Base-by-base conservation (phyloP, 2,888 invertebrate genomes). In the Pyrochroa serraticornis region DNA sequence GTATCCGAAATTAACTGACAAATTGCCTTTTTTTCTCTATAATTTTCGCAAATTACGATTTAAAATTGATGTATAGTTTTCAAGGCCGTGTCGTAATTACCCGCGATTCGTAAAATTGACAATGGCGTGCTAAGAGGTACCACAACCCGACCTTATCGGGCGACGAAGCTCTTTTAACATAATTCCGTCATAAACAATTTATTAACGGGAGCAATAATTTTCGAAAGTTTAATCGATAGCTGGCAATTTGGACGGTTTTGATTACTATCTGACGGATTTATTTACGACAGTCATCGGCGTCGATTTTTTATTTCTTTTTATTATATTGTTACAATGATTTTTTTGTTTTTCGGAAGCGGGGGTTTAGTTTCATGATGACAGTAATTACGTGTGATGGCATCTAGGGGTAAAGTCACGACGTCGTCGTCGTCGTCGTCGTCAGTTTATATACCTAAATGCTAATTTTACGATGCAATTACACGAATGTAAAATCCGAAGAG, bases 51-150 rank as follows among this genome's bases (percentile, higher is more conserved):
- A n/a, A n/a, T n/a, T n/a, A n/a, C n/a, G n/a, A n/a, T n/a, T n/a
- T n/a, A n/a, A n/a, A n/a, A n/a, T n/a, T n/a, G n/a, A n/a, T n/a
- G n/a, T n/a, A n/a, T n/a, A 22, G 22, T 22, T 22, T 22, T 5
- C 5, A 22, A 22, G 22, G 5, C 22, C 22, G 3, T 3, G 22
- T 22, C 22, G 2, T 22, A 22, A 22, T 22, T 2, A 3, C 2
- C 3, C 22, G 22, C 22, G 22, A 22, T 22, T 22, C 22, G 22
- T 2, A 22, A 22, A 56, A 56, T 47, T 42, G 47, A 42, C 48
- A 55, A 58, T 60, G 43, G 71, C 71, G 71, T 71, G 71, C 70
- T 60, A 68, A 65, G 67, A 57, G 61, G 68, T 70, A 71, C 71
- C 70, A 68, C 71, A 54, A 67, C 66, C 45, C 14, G 30, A 42